These are phyloP conservation scores for Abscondita cerata DNA, from an alignment of 2,888 invertebrate species.

Conservation along the genomic window DNA sequence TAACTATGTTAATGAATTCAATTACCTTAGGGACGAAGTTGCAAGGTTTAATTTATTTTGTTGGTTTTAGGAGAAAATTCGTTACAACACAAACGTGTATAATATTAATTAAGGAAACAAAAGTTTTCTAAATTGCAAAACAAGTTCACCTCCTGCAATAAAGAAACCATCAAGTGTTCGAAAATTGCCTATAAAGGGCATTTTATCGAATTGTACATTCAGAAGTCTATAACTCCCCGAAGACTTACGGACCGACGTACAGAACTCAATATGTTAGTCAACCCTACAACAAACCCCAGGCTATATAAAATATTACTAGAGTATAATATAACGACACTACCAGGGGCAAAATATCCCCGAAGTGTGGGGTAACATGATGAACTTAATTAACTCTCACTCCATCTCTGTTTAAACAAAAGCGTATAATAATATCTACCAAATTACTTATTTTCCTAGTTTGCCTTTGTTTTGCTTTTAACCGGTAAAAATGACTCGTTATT, in stretches of 20 bases:
- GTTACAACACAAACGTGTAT: not conserved
- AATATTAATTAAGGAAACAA: slow-evolving; percentile 11
- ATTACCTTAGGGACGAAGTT: slow-evolving; percentile 6
- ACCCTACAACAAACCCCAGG: slow-evolving; percentile 44
- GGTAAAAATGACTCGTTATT: slow-evolving; percentile 23
- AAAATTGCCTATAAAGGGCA: slow-evolving; percentile 27
- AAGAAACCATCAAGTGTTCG: slow-evolving; percentile 8
- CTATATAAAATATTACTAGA: slow-evolving; percentile 50
- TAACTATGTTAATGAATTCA: slow-evolving; percentile 9
- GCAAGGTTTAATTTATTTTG: slow-evolving; percentile 12
- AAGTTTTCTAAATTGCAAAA: slow-evolving; percentile 5
- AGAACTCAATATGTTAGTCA: slow-evolving; percentile 46
- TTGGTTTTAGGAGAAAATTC: slow-evolving; percentile 2
- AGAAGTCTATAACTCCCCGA: slow-evolving; percentile 34
- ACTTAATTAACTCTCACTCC: slow-evolving; percentile 52
- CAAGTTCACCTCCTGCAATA: not conserved
- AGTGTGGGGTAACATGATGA: slow-evolving; percentile 49
- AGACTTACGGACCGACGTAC: slow-evolving; percentile 38
- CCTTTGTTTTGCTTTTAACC: slow-evolving; percentile 16
- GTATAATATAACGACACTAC: slow-evolving; percentile 50
- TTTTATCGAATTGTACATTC: slow-evolving; percentile 30
- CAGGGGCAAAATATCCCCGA: slow-evolving; percentile 46
- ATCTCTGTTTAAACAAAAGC: slow-evolving; percentile 52
- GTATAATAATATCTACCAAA: slow-evolving; percentile 46
- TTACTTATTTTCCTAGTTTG: slow-evolving; percentile 48